A percentile compares a stretch with the other conserved stretches of the same genome.
These are phyloP conservation scores for Chymomyza procnemis DNA, from an alignment of 2,888 invertebrate genomes.

Conservation along the genomic window DNA sequence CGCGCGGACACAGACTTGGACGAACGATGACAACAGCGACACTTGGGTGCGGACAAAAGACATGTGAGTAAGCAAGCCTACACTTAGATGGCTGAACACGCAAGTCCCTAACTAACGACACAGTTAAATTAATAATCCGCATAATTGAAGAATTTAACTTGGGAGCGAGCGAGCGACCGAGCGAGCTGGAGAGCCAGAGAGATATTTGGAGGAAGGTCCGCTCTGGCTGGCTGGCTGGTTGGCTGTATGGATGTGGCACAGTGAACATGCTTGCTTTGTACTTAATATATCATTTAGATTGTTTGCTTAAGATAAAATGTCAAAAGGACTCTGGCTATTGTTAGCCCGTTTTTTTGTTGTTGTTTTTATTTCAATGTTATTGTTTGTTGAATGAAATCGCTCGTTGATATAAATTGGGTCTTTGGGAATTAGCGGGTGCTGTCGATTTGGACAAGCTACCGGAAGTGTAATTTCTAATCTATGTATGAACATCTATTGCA, in stretches of 20 bases:
- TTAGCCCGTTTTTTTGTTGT: constrained; percentile 55
- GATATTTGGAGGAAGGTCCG: too few species aligned
- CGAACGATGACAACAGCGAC: constrained; percentile 1
- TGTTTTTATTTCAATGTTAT: constrained; percentile 38
- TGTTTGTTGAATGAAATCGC: constrained; percentile 32
- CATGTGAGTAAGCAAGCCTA: background rate
- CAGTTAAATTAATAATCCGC: constrained; percentile 79
- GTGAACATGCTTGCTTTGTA: constrained; percentile 74
- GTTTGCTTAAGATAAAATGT: constrained; percentile 72
- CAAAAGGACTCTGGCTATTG: constrained; percentile 65
- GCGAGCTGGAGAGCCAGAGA: too few species aligned
- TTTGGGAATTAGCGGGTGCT: constrained; percentile 51
- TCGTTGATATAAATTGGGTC: constrained; percentile 38
- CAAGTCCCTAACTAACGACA: constrained; percentile 51
- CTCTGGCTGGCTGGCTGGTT: too few species aligned
- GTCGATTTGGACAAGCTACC: constrained; percentile 37
- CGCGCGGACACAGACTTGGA: background rate
- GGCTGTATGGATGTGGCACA: constrained; percentile 37
- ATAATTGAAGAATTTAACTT: constrained; percentile 77
- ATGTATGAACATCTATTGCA: constrained; percentile 57
- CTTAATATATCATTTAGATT: constrained; percentile 79
- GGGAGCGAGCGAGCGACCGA: constrained; percentile 30
- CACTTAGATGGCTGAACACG: background rate
- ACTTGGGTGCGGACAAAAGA: constrained; percentile 2
- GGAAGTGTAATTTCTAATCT: constrained; percentile 67